Evolutionary conservation across 2,797 vertebrate species (phyloP), one percentile per base, ranked within the genome.

Genomic region (Characodon lateralis): DNA sequence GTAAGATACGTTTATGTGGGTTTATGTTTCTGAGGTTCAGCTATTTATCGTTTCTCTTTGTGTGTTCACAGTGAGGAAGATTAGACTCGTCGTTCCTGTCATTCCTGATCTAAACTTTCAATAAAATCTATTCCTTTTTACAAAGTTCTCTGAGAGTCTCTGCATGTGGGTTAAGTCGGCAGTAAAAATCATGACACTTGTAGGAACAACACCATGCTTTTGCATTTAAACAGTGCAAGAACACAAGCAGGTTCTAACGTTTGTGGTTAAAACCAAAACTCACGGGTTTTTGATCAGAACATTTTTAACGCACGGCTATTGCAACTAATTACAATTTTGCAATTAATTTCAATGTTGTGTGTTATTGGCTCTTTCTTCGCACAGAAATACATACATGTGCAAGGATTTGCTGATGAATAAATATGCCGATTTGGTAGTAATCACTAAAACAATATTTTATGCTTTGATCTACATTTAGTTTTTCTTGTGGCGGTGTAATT

Each of bases 371-470:
- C 55, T 70, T 55, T 24, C 51, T 55, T 73, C 53, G 50, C 43
- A 43, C 18, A 41, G 73, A 56, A 76, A 41, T 39, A 73, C 46
- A 41, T 22, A 24, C 70, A 43, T 65, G 28, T 9, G 12, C 59
- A 61, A 13, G 14, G 59, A 80, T 77, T 56, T 16, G 1, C 58
- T 50, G 68, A 71, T 74, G 53, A 65, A 58, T 50, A 50, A 83
- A 68, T 39, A 35, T 76, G n/a, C 72, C 18, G 1, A 31, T 68
- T 66, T 9, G 9, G 3, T 2, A 20, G 28, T 13, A 1, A 55
- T 56, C 18, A 41, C 28, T 20, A 22, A 55, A 53, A 7, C 22
- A 41, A 10, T 26, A 12, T 13, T 63, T 41, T 13, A 41, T 50
- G 43, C 41, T 61, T 50, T 50, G 72, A 48, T 20, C 14, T 2